These are phyloP conservation scores for Pungitius pungitius DNA, from an alignment of 2,113 vertebrate species.

Conservation along the genomic window DNA sequence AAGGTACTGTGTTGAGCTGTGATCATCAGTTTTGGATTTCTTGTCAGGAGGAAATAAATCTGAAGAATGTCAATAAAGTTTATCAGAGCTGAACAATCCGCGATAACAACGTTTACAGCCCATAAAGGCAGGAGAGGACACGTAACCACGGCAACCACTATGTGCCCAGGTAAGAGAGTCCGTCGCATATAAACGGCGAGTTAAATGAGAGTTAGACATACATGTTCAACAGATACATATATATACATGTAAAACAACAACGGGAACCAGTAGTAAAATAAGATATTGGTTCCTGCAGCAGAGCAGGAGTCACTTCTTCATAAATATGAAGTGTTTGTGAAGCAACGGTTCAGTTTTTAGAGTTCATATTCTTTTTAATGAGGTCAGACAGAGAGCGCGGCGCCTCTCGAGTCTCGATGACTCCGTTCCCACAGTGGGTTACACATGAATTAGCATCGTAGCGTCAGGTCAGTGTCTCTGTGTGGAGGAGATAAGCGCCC, in stretches of 20 bases:
- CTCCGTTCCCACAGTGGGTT: neutral
- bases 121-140: neutral
- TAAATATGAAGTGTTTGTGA: no score
- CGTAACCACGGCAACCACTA: neutral
- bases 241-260: neutral
- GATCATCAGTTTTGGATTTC: neutral
- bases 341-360: neutral
- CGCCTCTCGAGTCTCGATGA: neutral
- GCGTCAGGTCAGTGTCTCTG: neutral
- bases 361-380: neutral
- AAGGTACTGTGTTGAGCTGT: neutral
- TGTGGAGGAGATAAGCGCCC: neutral
- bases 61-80: slow-evolving; percentile 3
- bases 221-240: neutral
- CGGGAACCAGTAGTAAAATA: no score
- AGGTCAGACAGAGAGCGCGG: neutral
- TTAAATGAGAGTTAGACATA: neutral
- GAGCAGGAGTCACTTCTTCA: no score
- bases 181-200: no score
- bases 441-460: neutral
- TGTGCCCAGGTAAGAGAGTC: neutral
- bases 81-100: neutral
- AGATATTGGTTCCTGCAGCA: no score
- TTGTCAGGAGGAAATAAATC: neutral
- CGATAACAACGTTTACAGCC: neutral